Conservation (phyloP, 2,113 vertebrate species). For the Ellobius talpinus region DNA sequence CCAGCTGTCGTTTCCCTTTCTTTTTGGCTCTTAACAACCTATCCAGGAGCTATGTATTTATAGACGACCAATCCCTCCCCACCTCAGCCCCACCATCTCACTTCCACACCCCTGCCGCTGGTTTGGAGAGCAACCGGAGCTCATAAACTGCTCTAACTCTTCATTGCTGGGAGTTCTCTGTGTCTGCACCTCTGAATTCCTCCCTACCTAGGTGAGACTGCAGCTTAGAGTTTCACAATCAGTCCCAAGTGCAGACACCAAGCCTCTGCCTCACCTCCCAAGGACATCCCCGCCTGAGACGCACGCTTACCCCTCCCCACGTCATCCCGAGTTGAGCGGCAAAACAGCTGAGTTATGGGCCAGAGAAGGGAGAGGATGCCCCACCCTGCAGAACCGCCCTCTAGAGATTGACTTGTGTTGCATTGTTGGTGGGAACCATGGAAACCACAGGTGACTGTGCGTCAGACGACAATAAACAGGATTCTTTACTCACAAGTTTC, state of each 20-base stretch:
- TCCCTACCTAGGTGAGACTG: not conserved
- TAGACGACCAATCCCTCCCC: not conserved
- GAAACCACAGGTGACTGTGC: constrained; percentile 51
- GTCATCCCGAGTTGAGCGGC: not conserved
- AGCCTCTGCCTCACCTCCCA: not conserved
- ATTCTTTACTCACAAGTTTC: constrained; percentile 55
- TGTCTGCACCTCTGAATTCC: not conserved
- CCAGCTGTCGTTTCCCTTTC: not conserved
- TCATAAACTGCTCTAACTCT: not conserved
- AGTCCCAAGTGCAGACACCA: not conserved
- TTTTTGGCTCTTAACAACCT: not conserved
- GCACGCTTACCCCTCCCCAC: not conserved
- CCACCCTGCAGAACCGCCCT: constrained; percentile 43
- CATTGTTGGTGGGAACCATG: constrained; percentile 32
- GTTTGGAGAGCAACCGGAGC: not conserved
- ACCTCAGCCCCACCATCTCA: not conserved
- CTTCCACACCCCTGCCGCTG: not conserved
- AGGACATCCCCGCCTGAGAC: not conserved
- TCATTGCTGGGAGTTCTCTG: not conserved
- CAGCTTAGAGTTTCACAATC: not conserved
- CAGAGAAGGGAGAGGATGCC: not conserved
- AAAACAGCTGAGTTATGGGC: not conserved
- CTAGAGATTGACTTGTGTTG: not conserved
- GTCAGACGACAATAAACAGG: constrained; percentile 64
- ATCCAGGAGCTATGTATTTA: not conserved